Evolutionary conservation across 2,797 vertebrate species (phyloP).

Genomic region (Cirrhinus molitorella): DNA sequence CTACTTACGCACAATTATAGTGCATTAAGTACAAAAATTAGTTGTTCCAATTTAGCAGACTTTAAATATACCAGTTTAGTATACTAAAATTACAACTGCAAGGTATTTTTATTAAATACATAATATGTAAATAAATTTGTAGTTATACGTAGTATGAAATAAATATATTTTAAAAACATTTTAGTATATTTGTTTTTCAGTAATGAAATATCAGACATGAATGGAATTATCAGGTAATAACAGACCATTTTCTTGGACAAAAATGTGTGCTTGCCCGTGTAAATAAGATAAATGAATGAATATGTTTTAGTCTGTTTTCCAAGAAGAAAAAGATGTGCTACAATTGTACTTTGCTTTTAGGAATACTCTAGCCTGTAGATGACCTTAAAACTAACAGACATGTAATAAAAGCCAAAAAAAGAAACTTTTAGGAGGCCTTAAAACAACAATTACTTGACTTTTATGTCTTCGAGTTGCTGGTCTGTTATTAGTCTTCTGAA

Average conservation of each 20-base stretch:
- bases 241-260: neutral
- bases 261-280: neutral
- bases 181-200: too few species aligned
- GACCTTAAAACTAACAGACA: neutral
- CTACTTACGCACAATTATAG: too few species aligned
- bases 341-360: neutral
- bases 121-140: too few species aligned
- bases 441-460: neutral
- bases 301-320: neutral
- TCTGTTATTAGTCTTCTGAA: slow-evolving; percentile 3
- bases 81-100: too few species aligned
- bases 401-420: neutral
- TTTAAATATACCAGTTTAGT: too few species aligned
- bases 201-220: neutral
- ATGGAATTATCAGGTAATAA: neutral
- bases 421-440: neutral
- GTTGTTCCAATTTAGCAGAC: too few species aligned
- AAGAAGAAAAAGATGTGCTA: neutral
- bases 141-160: too few species aligned
- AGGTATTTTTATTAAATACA: too few species aligned
- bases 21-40: too few species aligned
- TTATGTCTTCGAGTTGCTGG: neutral
- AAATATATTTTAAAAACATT: too few species aligned
- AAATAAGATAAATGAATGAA: neutral
- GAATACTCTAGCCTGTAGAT: neutral